Conservation (phyloP, 2,113 vertebrate species). For the human region DNA sequence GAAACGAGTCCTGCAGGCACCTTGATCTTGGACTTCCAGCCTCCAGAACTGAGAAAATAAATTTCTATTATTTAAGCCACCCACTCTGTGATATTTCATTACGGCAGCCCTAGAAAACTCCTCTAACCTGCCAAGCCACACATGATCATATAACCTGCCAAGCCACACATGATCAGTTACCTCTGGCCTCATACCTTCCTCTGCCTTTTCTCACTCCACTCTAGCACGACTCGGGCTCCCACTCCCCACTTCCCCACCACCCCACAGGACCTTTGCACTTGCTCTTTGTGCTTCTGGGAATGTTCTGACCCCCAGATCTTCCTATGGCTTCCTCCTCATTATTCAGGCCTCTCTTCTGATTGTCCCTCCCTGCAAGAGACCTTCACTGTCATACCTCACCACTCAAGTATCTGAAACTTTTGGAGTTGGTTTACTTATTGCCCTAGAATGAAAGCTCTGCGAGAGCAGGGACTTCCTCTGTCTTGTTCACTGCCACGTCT, state of each 20-base stretch:
- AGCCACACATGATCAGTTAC: neutral
- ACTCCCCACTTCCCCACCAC: neutral
- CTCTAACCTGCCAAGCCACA: neutral
- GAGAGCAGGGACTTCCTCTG: neutral
- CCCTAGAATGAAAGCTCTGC: neutral
- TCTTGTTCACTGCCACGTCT: neutral
- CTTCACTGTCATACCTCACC: neutral
- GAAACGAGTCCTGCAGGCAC: neutral
- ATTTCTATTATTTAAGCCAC: neutral
- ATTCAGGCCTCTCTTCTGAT: neutral
- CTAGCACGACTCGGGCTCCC: neutral
- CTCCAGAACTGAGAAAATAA: neutral
- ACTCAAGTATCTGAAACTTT: neutral
- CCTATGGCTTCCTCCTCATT: neutral
- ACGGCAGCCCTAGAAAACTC: neutral
- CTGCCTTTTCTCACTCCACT: neutral
- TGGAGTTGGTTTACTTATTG: neutral
- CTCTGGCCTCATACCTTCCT: neutral
- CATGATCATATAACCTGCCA: neutral
- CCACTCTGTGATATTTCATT: neutral
- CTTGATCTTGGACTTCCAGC: neutral
- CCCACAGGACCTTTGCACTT: neutral
- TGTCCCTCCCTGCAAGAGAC: neutral
- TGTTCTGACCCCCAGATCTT: neutral
- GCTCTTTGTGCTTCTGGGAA: neutral